A percentile compares a stretch with the other conserved stretches of the same genome.
Conservation (phyloP, 2,888 invertebrate species). For the Arge pagana region DNA sequence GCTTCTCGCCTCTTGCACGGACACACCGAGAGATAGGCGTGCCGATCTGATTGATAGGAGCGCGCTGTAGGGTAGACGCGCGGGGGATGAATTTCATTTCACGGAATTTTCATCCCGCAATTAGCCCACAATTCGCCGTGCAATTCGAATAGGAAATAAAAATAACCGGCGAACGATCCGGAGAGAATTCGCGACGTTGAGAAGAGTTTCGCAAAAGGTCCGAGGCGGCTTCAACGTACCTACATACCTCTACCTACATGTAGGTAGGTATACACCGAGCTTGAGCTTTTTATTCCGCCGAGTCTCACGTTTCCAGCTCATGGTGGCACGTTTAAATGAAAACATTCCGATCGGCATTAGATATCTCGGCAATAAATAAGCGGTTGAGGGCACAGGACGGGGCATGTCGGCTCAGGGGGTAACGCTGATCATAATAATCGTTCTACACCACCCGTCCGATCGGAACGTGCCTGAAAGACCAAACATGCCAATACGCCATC, state of each 20-base stretch:
- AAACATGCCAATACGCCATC: conserved; percentile 35
- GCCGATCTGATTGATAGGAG: no score
- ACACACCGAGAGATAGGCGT: no score
- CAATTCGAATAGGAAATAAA: no score
- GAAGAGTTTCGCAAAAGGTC: conserved; percentile 19
- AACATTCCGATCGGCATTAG: conserved; percentile 22
- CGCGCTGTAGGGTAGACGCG: no score
- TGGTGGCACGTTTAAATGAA: conserved; percentile 12
- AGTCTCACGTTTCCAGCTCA: conserved; percentile 17
- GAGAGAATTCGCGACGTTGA: no score
- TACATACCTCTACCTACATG: not conserved
- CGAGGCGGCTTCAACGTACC: conserved; percentile 17
- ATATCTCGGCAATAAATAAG: conserved; percentile 19
- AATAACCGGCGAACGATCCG: no score
- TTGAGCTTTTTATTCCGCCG: not conserved
- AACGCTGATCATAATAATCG: conserved; percentile 32
- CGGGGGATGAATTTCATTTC: no score
- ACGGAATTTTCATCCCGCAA: no score
- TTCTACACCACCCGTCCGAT: conserved; percentile 17
- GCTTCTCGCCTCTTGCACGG: no score
- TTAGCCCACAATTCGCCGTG: no score
- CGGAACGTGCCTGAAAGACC: conserved; percentile 38
- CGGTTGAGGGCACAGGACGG: not conserved
- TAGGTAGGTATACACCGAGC: no score
- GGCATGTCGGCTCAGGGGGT: conserved; percentile 19